phyloP scores from a whole-genome alignment of 2,888 invertebrate species.

The Encarsia formosa region DNA sequence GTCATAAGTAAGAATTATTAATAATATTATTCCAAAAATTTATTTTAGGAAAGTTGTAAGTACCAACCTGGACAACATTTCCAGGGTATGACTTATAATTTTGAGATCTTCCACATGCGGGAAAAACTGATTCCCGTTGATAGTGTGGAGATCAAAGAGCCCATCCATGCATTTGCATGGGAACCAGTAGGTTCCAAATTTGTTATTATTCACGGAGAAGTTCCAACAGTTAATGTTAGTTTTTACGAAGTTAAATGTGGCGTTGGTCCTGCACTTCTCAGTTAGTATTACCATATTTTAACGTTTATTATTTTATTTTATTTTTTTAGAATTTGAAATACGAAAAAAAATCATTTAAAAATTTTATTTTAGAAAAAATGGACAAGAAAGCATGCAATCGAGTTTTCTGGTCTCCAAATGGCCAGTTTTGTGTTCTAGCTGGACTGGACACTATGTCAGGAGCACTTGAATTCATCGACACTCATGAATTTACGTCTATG shows the following conservation, averaged over 20 bases:
- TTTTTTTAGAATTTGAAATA: too few relatives aligned
- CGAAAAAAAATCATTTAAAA: too few relatives aligned
- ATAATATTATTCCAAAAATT: too few relatives aligned
- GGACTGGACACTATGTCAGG: slow-evolving; percentile 81
- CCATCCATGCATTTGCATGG: slow-evolving; percentile 94
- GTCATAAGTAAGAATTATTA: slow-evolving; percentile 3
- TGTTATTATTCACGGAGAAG: slow-evolving; percentile 93
- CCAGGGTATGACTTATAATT: slow-evolving; percentile 90
- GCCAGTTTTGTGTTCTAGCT: slow-evolving; percentile 92
- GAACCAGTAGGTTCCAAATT: slow-evolving; percentile 96
- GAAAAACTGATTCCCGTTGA: slow-evolving; percentile 98
- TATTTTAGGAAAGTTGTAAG: slow-evolving; percentile 24
- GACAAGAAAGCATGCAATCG: slow-evolving; percentile 88
- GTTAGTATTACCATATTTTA: slow-evolving; percentile 69
- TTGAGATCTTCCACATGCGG: slow-evolving; percentile 98
- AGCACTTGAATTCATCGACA: slow-evolving; percentile 90
- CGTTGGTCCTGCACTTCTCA: slow-evolving; percentile 81
- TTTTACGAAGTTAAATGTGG: slow-evolving; percentile 91
- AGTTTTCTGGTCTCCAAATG: slow-evolving; percentile 92
- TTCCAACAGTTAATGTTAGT: slow-evolving; percentile 78
- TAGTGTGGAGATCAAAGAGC: slow-evolving; percentile 91
- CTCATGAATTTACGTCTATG: slow-evolving; percentile 94
- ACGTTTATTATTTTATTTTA: too few relatives aligned
- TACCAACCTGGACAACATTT: slow-evolving; percentile 26
- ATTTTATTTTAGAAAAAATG: slow-evolving; percentile 49